Evolutionary conservation across 2,888 invertebrate genomes (phyloP).

Genomic region (Callyntrura sp.): DNA sequence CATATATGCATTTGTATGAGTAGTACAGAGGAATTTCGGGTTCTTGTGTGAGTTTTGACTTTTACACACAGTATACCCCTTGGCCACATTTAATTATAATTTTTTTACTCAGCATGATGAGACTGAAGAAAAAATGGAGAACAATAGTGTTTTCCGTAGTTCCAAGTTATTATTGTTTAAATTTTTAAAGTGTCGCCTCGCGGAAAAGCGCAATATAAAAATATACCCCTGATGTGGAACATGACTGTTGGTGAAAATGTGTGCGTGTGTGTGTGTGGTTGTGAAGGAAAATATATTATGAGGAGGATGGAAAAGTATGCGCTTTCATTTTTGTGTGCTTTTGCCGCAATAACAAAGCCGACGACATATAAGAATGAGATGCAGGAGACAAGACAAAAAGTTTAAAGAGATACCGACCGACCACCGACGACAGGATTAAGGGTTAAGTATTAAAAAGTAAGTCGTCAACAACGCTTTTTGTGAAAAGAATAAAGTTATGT

Average conservation of each 20-base stretch:
- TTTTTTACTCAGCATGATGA: background rate
- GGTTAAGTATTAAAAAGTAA: slow-evolving; percentile 55
- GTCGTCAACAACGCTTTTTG: slow-evolving; percentile 36
- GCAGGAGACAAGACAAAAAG: slow-evolving; percentile 63
- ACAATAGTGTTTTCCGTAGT: slow-evolving; percentile 35
- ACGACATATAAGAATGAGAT: slow-evolving; percentile 45
- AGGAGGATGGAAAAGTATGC: slow-evolving; percentile 25
- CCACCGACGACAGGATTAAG: slow-evolving; percentile 69
- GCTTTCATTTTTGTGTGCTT: slow-evolving; percentile 56
- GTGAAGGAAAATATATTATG: background rate
- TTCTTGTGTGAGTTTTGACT: slow-evolving; percentile 1
- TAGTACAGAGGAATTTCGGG: background rate
- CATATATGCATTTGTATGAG: slow-evolving; percentile 10
- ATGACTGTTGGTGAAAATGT: slow-evolving; percentile 24
- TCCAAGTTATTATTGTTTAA: slow-evolving; percentile 34
- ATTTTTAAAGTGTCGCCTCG: slow-evolving; percentile 45
- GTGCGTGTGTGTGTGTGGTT: background rate
- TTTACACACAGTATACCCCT: slow-evolving; percentile 3
- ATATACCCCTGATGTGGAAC: background rate
- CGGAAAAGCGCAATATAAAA: too few relatives aligned
- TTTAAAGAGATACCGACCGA: slow-evolving; percentile 64
- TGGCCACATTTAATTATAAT: background rate
- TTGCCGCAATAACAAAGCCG: slow-evolving; percentile 72
- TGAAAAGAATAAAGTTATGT: background rate
- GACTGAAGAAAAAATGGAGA: slow-evolving; percentile 22